phyloP scores from a whole-genome alignment of 2,797 vertebrate genomes.

The Sebastes wilsoni region DNA sequence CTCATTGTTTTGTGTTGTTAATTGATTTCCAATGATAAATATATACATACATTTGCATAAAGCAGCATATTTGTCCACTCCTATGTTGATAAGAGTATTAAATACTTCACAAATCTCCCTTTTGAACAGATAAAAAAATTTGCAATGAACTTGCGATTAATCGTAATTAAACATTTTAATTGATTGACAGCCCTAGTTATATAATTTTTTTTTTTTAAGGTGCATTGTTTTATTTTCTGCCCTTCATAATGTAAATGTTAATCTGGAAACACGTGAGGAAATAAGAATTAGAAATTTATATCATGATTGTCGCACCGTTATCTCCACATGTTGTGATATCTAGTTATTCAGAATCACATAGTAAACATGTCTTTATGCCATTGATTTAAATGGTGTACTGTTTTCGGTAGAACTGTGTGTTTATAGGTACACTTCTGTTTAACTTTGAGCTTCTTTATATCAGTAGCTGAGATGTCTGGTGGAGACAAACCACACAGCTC shows the following conservation, averaged over 20 bases:
- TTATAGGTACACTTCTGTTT: not conserved
- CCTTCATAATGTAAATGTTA: not conserved
- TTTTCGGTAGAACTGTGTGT: not conserved
- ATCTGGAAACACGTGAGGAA: not conserved
- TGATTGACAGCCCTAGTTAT: too few species aligned
- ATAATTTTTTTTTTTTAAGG: not conserved
- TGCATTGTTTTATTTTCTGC: not conserved
- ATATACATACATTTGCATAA: too few species aligned
- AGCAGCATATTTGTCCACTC: too few species aligned
- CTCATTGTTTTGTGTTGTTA: too few species aligned
- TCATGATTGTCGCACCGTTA: not conserved
- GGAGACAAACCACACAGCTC: not conserved
- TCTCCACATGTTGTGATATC: not conserved
- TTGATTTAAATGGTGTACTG: not conserved
- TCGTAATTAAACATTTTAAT: too few species aligned
- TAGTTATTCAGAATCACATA: not conserved
- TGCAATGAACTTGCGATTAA: too few species aligned
- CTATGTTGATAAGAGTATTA: too few species aligned
- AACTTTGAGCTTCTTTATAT: not conserved
- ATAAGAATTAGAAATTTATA: too few species aligned
- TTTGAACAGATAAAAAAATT: too few species aligned
- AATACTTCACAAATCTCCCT: too few species aligned
- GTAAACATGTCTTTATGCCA: not conserved
- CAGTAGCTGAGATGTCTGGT: not conserved
- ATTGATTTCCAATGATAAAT: too few species aligned